Evolutionary conservation across 2,113 vertebrate species (phyloP).

Genomic region (Trinectes maculatus): DNA sequence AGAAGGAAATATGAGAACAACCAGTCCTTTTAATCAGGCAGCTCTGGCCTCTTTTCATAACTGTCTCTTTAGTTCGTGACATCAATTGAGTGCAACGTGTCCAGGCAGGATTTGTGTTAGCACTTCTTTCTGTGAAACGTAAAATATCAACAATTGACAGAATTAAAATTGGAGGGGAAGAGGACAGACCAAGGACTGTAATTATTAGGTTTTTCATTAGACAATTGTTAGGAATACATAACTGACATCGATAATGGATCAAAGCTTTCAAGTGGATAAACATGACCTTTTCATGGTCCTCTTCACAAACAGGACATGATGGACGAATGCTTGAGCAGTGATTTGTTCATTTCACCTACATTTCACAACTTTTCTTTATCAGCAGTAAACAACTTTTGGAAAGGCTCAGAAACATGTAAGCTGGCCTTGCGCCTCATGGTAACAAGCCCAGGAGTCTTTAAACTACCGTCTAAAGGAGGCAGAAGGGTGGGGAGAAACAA

Average conservation of each 20-base stretch:
- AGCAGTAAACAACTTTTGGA: conserved; percentile 17
- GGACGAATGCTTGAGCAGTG: conserved; percentile 3
- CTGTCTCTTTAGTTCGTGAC: too few relatives aligned
- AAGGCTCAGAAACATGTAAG: conserved; percentile 12
- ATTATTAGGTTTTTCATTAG: neutral
- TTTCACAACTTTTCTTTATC: conserved; percentile 2
- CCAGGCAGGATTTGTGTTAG: neutral
- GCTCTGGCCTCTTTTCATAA: too few relatives aligned
- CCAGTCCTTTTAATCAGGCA: too few relatives aligned
- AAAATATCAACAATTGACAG: neutral
- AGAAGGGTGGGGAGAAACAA: neutral
- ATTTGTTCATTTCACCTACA: conserved; percentile 6
- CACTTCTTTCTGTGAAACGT: neutral
- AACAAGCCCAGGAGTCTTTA: neutral
- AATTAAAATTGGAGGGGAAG: neutral
- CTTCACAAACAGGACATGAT: neutral
- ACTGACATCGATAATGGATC: conserved; percentile 4
- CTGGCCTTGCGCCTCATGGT: neutral
- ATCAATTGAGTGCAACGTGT: neutral
- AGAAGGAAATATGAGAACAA: neutral
- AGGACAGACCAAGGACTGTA: conserved; percentile 1
- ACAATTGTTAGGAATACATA: conserved; percentile 1
- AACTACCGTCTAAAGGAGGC: neutral
- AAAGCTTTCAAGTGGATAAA: neutral
- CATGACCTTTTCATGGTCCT: conserved; percentile 13